Evolutionary conservation across 2,113 vertebrate genomes (phyloP).

Genomic region (Salvelinus fontinalis): DNA sequence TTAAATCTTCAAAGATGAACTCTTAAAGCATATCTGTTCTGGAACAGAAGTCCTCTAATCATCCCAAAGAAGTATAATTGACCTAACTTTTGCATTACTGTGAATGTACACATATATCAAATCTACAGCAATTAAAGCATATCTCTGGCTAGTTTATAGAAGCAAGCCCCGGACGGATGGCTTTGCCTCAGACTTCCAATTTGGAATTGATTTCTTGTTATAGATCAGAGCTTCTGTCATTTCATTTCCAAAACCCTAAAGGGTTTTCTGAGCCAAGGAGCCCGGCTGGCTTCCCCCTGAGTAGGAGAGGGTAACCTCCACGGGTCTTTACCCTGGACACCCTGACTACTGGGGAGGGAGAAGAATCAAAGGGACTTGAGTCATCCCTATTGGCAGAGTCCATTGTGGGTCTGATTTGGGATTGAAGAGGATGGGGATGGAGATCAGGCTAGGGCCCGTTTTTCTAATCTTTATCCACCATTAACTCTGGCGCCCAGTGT

Average conservation of each 20-base stretch:
- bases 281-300: slow-evolving; percentile 52
- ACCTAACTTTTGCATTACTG: slow-evolving; percentile 51
- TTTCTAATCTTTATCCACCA: slow-evolving; percentile 80
- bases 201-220: slow-evolving; percentile 77
- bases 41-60: slow-evolving; percentile 69
- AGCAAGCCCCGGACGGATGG: slow-evolving; percentile 51
- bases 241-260: slow-evolving; percentile 68
- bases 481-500: slow-evolving; percentile 75
- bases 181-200: slow-evolving; percentile 65
- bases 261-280: slow-evolving; percentile 63
- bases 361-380: slow-evolving; percentile 72
- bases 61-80: slow-evolving; percentile 66
- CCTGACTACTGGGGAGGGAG: slow-evolving; percentile 52
- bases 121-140: slow-evolving; percentile 69
- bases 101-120: slow-evolving; percentile 51
- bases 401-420: slow-evolving; percentile 72
- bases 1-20: slow-evolving; percentile 78
- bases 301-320: slow-evolving; percentile 65
- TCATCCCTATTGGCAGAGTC: slow-evolving; percentile 66
- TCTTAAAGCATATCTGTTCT: slow-evolving; percentile 68
- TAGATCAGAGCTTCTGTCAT: slow-evolving; percentile 72
- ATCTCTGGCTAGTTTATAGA: slow-evolving; percentile 66
- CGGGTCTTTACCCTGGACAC: slow-evolving; percentile 74
- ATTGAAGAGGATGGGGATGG: slow-evolving; percentile 67
- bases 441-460: slow-evolving; percentile 51